Base-by-base conservation (phyloP, 2,888 invertebrate genomes). In the Agonopterix heracliana region DNA sequence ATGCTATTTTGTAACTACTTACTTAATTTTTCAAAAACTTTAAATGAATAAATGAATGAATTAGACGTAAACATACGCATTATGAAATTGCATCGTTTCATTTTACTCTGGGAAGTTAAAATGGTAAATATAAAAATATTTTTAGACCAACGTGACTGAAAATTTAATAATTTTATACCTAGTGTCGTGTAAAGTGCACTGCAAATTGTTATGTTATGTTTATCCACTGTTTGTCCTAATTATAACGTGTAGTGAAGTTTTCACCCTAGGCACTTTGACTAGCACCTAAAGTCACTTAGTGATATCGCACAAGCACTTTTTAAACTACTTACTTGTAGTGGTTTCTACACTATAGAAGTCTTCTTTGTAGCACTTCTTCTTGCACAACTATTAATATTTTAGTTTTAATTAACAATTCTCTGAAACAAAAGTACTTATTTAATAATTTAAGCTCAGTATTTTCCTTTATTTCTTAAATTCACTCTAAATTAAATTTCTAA, bases 281-380 rank as follows among this genome's bases (percentile, higher is more conserved):
- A 49, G 53, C 53, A 53, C 53, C 17, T 17, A 47, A 17, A 12
- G 12, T 44, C 36, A 46, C 63, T 66, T 73, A 74, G 68, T 67
- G 68, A 62, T 59, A 53, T 62, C 71, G 76, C 79, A 79, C 79
- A 71, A 75, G 78, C 78, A 79, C 77, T 70, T 67, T 55, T 60
- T 64, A 57, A 60, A 51, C n/a, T n/a, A 50, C 45, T 56, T 59
- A 12, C 44, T 45, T 49, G 49, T 52, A 52, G 52, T 47, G 45
- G 49, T 47, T 44, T 52, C 26, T 14, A 43, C 43, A 42, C 34
- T 44, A 36, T 48, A 52, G 52, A 47, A 41, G 38, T 40, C 46
- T 47, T 49, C 49, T 49, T 42, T 26, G 45, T 52, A 49, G 51
- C 49, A 49, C 47, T 47, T 49, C 47, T 47, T 44, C 35, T 45